These are phyloP conservation scores for Tursiops truncatus DNA, from an alignment of 2,113 vertebrate genomes.

Conservation along the genomic window DNA sequence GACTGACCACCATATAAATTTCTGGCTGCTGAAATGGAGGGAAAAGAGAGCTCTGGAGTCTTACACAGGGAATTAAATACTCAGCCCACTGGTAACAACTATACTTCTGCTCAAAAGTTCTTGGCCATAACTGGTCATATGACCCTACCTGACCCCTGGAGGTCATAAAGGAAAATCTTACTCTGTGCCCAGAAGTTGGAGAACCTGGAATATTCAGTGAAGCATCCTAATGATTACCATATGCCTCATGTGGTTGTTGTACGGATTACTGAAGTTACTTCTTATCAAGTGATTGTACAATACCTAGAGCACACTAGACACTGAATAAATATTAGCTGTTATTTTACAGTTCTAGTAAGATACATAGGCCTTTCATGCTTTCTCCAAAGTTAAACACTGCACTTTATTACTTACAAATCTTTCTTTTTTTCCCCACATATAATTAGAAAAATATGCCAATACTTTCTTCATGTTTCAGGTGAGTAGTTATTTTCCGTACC, in stretches of 20 bases:
- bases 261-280: conserved; percentile 9
- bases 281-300: not conserved
- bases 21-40: not conserved
- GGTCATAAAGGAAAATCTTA: not conserved
- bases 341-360: not conserved
- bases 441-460: not conserved
- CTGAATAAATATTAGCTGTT: not conserved
- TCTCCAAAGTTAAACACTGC: not conserved
- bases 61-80: not conserved
- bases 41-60: not conserved
- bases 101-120: not conserved
- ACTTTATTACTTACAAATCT: not conserved
- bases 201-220: not conserved
- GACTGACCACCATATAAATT: not conserved
- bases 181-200: not conserved
- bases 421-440: not conserved
- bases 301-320: not conserved
- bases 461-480: not conserved
- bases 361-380: not conserved
- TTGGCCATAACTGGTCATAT: not conserved
- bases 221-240: not conserved
- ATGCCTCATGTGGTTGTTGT: not conserved
- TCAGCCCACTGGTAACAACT: not conserved
- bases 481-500: not conserved
- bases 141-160: not conserved